A percentile compares a stretch with the other conserved stretches of the same genome.
phyloP scores from a whole-genome alignment of 2,113 vertebrate genomes.

The Arvicanthis niloticus region DNA sequence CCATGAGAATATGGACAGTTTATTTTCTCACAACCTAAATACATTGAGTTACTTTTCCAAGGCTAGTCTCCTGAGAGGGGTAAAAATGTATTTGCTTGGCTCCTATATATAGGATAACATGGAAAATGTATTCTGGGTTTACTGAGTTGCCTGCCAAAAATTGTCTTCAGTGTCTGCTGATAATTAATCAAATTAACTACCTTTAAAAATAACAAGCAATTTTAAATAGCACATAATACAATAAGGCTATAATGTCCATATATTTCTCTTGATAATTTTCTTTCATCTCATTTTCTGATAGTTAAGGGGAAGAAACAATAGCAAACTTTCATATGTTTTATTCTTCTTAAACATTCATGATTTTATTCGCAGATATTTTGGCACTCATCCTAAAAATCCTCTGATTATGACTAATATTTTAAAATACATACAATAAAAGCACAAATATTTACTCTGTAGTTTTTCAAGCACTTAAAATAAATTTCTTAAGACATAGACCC shows the following conservation, averaged over 20 bases:
- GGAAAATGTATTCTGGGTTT: constrained; percentile 68
- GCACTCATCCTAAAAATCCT: neutral
- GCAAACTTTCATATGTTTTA: neutral
- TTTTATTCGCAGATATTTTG: constrained; percentile 38
- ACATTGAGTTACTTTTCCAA: constrained; percentile 72
- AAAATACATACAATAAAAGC: neutral
- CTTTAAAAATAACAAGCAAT: constrained; percentile 39
- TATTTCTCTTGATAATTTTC: constrained; percentile 46
- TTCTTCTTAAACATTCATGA: constrained; percentile 45
- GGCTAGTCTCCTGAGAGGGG: constrained; percentile 73
- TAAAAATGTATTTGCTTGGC: constrained; percentile 79
- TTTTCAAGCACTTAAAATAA: constrained; percentile 24
- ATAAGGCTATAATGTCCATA: neutral
- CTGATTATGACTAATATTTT: neutral
- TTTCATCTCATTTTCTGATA: neutral
- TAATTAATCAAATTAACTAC: constrained; percentile 68
- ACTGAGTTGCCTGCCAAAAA: constrained; percentile 62
- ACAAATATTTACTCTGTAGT: constrained; percentile 4
- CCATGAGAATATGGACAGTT: constrained; percentile 78
- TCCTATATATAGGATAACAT: constrained; percentile 77
- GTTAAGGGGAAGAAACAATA: neutral
- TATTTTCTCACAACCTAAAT: constrained; percentile 79
- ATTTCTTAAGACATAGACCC: neutral
- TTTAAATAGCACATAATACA: constrained; percentile 48
- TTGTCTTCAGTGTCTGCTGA: constrained; percentile 59